Base-by-base conservation (phyloP, 2,888 invertebrate genomes). In the Acleris literana region DNA sequence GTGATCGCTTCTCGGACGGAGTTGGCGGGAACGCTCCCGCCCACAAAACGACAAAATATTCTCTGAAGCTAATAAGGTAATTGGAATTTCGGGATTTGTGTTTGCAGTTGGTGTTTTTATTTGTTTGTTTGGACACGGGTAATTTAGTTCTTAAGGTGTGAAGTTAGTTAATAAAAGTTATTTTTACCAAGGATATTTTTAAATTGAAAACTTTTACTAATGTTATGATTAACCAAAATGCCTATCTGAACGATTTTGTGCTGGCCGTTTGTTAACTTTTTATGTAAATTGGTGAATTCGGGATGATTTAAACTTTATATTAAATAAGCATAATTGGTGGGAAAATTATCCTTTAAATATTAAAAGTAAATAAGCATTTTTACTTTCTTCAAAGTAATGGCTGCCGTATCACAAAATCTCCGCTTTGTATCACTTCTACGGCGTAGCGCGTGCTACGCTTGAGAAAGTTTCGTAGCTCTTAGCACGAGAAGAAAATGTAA, bases 1-100 rank as follows among this genome's bases (percentile, higher is more conserved):
- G 89, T 91, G 89, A 91, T 85, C 88, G 88, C 88, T 77, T 86
- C 74, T 71, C 76, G 80, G 85, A 83, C 81, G 83, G 79, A 80
- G 83, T 86, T 84, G 90, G 92, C 89, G 91, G 92, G 92, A 90
- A 88, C 84, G 74, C 87, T 88, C 92, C 92, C 91, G 93, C 92
- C 90, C 82, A 83, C 80, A 83, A 85, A 72, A 79, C 82, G 80
- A 76, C 93, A 93, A 90, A 84, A 93, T 93, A 93, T 93, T 93
- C 90, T 93, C 93, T 83, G 93, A 93, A 92, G 93, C 93, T 83
- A 93, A 93, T 83, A 93, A 93, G 93, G 93, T 93, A 89, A 83
- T 74, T 74, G 63, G 60, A 63, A 70, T 66, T 44, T 48, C 58
- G 53, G 33, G 44, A 39, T 60, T 52, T 39, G 56, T 25, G 44